Conservation (phyloP, 1,140 invertebrate species). For the Hypothenemus hampei region DNA sequence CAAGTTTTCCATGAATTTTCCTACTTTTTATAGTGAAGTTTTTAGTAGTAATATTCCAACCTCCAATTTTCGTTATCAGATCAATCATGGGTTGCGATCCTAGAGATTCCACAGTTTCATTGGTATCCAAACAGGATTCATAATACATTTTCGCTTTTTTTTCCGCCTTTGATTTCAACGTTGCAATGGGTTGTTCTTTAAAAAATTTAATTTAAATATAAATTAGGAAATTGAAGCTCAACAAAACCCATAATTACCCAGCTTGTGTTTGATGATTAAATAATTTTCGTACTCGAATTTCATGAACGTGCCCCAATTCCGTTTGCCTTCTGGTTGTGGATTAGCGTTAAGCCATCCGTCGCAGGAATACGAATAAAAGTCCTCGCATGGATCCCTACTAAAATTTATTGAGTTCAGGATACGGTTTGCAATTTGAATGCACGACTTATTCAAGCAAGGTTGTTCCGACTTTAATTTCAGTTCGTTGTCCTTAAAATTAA, state of each 20-base stretch:
- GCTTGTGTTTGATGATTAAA: slow-evolving; percentile 81
- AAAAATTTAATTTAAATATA: neutral
- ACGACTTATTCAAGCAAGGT: slow-evolving; percentile 74
- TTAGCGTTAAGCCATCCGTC: slow-evolving; percentile 89
- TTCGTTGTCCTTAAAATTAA: slow-evolving; percentile 39
- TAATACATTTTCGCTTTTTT: slow-evolving; percentile 88
- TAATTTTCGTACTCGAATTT: slow-evolving; percentile 92
- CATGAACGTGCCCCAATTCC: slow-evolving; percentile 92
- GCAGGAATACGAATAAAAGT: slow-evolving; percentile 93
- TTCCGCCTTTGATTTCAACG: slow-evolving; percentile 74
- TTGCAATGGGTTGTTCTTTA: slow-evolving; percentile 55
- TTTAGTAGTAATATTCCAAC: slow-evolving; percentile 52
- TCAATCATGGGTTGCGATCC: slow-evolving; percentile 76
- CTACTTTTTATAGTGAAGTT: slow-evolving; percentile 49
- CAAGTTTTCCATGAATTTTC: neutral
- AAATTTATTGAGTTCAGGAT: slow-evolving; percentile 81
- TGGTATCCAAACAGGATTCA: slow-evolving; percentile 86
- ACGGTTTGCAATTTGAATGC: slow-evolving; percentile 79
- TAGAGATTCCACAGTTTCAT: slow-evolving; percentile 82
- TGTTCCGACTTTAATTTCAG: slow-evolving; percentile 35
- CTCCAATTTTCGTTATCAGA: slow-evolving; percentile 66
- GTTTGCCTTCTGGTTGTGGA: slow-evolving; percentile 87
- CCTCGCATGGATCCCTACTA: slow-evolving; percentile 79
- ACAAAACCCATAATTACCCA: slow-evolving; percentile 69
- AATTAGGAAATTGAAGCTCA: neutral